Conservation (phyloP, 2,888 invertebrate genomes). For the Protula sp. region DNA sequence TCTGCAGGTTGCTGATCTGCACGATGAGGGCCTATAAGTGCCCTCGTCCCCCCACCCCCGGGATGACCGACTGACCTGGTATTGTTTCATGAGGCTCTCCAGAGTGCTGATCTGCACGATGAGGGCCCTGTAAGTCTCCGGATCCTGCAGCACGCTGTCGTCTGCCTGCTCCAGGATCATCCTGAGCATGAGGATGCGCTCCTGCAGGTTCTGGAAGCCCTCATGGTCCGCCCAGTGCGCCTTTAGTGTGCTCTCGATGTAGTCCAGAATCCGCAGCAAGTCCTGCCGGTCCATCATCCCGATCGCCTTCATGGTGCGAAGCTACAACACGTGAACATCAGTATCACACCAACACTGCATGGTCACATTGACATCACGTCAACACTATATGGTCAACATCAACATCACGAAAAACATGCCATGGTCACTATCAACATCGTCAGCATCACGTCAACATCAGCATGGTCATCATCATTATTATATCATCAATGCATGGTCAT, state of each 20-base stretch:
- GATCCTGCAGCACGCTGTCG: constrained; percentile 19
- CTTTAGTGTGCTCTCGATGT: constrained; percentile 36
- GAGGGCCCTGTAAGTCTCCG: constrained; percentile 25
- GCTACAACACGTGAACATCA: too few relatives aligned
- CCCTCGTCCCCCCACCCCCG: too few relatives aligned
- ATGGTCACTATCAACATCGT: too few relatives aligned
- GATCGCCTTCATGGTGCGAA: constrained; percentile 36
- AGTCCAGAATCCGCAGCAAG: constrained; percentile 34
- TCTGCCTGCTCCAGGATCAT: constrained; percentile 42
- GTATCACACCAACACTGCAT: too few relatives aligned
- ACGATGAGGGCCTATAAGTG: constrained; percentile 34
- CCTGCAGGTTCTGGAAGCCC: constrained; percentile 47
- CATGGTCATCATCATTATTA: too few relatives aligned
- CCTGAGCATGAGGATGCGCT: constrained; percentile 37
- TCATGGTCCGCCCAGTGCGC: constrained; percentile 45
- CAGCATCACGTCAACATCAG: too few relatives aligned
- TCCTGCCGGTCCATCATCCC: constrained; percentile 30
- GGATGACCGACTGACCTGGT: too few relatives aligned
- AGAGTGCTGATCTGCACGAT: constrained; percentile 43
- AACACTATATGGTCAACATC: too few relatives aligned
- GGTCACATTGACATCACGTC: too few relatives aligned
- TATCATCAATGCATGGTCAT: too few relatives aligned
- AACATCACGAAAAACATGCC: too few relatives aligned
- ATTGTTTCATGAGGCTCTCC: constrained; percentile 41
- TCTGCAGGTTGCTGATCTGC: constrained; percentile 40